Conservation (phyloP, 2,888 invertebrate species). For the Rhingia campestris region DNA sequence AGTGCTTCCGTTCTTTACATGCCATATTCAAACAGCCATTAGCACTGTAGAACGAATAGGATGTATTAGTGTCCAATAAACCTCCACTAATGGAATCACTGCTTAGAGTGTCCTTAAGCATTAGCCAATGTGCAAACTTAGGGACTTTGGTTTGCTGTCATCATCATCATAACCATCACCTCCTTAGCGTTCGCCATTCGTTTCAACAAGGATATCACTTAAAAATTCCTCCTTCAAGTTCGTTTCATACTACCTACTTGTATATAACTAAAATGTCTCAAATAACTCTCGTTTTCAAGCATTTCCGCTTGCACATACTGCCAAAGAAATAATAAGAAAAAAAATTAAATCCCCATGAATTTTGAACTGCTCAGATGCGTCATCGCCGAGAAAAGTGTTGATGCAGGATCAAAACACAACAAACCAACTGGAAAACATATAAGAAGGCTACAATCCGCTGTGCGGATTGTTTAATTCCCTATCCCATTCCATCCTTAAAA, state of each 20-base stretch:
- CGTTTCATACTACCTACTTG: background rate
- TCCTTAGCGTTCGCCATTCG: background rate
- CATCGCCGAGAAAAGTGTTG: conserved; percentile 35
- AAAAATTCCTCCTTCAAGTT: conserved; percentile 15
- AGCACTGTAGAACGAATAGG: background rate
- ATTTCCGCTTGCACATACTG: background rate
- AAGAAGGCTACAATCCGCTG: too few relatives aligned
- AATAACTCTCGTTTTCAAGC: background rate
- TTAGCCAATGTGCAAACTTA: conserved; percentile 14
- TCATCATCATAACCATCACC: background rate
- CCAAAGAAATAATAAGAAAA: background rate
- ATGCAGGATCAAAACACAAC: conserved; percentile 23
- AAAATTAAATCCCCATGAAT: conserved; percentile 31
- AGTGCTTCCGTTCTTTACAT: too few relatives aligned
- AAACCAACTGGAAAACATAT: background rate
- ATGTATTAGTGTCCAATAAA: conserved; percentile 61
- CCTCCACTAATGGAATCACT: conserved; percentile 46
- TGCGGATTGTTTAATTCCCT: too few relatives aligned
- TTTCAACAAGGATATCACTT: conserved; percentile 22
- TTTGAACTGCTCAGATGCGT: conserved; percentile 33
- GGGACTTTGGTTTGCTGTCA: background rate
- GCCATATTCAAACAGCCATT: too few relatives aligned
- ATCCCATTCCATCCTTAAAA: too few relatives aligned
- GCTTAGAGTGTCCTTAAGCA: conserved; percentile 16
- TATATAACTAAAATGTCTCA: conserved; percentile 4